Evolutionary conservation across 2,113 vertebrate species (phyloP).

Genomic region (Etheostoma spectabile): DNA sequence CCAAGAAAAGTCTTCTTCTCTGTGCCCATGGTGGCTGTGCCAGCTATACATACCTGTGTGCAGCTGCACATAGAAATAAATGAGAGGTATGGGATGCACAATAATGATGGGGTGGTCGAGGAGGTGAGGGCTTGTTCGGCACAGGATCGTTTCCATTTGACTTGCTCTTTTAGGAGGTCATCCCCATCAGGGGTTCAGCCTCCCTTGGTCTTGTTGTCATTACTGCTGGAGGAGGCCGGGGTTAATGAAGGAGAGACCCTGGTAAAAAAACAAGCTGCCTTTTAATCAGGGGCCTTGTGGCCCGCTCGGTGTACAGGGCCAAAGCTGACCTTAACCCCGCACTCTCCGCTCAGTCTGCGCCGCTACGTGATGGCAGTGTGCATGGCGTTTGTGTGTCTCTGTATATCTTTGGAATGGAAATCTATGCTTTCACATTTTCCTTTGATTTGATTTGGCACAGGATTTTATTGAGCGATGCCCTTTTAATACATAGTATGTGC

Average conservation of each 20-base stretch:
- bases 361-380: slow-evolving; percentile 4
- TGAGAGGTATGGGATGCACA: slow-evolving; percentile 54
- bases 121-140: slow-evolving; percentile 54
- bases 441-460: neutral
- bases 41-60: slow-evolving; percentile 36
- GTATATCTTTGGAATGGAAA: neutral
- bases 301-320: slow-evolving; percentile 41
- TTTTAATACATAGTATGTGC: neutral
- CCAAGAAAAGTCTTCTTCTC: slow-evolving; percentile 40
- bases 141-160: slow-evolving; percentile 83
- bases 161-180: slow-evolving; percentile 87
- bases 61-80: slow-evolving; percentile 33
- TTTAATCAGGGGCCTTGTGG: slow-evolving; percentile 70
- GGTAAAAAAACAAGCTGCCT: slow-evolving; percentile 82
- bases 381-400: neutral
- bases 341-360: slow-evolving; percentile 7
- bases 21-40: slow-evolving; percentile 46
- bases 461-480: neutral
- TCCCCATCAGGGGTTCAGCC: slow-evolving; percentile 72
- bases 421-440: neutral
- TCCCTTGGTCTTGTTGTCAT: slow-evolving; percentile 85
- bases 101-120: slow-evolving; percentile 55
- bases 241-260: slow-evolving; percentile 86
- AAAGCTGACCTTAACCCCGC: slow-evolving; percentile 55
- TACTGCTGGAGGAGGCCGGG: slow-evolving; percentile 79